A percentile compares a stretch with the other conserved stretches of the same genome.
phyloP scores from a whole-genome alignment of 1,140 invertebrate species.

The Anoplolepis gracilipes region DNA sequence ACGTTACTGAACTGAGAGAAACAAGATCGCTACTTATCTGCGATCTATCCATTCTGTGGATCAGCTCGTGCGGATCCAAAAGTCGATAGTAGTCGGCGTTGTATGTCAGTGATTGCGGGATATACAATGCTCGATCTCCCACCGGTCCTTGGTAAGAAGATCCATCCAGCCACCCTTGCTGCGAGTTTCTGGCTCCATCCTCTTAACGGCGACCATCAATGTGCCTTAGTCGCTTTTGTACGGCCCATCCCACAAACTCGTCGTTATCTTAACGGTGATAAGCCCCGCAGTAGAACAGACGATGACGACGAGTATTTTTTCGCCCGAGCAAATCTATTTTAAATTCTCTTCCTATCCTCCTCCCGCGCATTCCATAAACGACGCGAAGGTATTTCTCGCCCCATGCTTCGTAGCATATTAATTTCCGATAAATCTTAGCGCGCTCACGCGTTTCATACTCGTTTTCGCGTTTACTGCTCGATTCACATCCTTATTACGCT shows the following conservation, averaged over 20 bases:
- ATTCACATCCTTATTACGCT: slow-evolving; percentile 24
- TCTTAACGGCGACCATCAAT: slow-evolving; percentile 58
- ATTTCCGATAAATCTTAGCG: slow-evolving; percentile 47
- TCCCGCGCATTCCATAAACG: not conserved
- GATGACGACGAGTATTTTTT: slow-evolving; percentile 62
- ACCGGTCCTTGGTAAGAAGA: not conserved
- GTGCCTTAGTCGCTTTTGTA: slow-evolving; percentile 49
- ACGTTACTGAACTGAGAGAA: slow-evolving; percentile 16
- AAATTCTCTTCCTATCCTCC: slow-evolving; percentile 61
- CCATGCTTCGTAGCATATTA: slow-evolving; percentile 36
- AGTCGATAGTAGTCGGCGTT: slow-evolving; percentile 32
- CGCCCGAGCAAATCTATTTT: slow-evolving; percentile 71
- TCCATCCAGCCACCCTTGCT: slow-evolving; percentile 33
- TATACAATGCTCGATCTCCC: slow-evolving; percentile 42
- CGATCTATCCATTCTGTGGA: slow-evolving; percentile 58
- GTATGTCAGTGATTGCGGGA: slow-evolving; percentile 10
- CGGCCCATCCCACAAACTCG: slow-evolving; percentile 19
- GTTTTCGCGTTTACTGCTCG: not conserved
- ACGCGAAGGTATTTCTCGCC: not conserved
- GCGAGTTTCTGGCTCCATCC: slow-evolving; percentile 41
- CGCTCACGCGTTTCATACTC: not conserved
- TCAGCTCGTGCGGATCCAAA: slow-evolving; percentile 36
- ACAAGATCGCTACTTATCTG: slow-evolving; percentile 58
- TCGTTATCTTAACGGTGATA: slow-evolving; percentile 62
- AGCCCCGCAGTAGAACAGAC: slow-evolving; percentile 62